A percentile compares a stretch with the other conserved stretches of the same genome.
Conservation (phyloP, 2,113 vertebrate species). For the Tangachromis dhanisi region DNA sequence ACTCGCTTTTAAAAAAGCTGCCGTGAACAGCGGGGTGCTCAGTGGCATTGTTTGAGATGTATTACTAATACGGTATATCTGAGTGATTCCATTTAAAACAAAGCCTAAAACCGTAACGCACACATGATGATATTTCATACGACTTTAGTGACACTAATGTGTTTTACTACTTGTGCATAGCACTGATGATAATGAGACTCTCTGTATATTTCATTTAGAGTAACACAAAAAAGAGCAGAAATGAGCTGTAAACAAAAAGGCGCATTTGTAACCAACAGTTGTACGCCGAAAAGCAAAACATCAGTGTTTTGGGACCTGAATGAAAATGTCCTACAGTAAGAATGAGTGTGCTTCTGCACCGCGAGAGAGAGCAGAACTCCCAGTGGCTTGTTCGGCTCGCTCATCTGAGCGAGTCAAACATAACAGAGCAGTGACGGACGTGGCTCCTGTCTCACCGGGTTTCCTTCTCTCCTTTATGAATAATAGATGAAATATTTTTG, state of each 20-base stretch:
- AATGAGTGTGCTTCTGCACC: background rate
- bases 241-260: background rate
- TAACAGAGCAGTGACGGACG: slow-evolving; percentile 21
- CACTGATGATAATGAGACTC: background rate
- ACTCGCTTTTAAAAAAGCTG: background rate
- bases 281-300: background rate
- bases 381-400: slow-evolving; percentile 9
- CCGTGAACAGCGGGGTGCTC: background rate
- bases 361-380: background rate
- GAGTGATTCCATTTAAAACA: background rate
- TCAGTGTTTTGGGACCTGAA: background rate
- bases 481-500: slow-evolving; percentile 26
- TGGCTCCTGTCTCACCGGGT: slow-evolving; percentile 4
- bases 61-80: background rate
- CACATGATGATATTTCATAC: background rate
- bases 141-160: background rate
- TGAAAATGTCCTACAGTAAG: slow-evolving; percentile 8
- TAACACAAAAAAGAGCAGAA: background rate
- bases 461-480: slow-evolving; percentile 21
- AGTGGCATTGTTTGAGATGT: background rate
- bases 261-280: background rate
- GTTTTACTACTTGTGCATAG: background rate
- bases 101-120: background rate
- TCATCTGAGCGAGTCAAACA: slow-evolving; percentile 7
- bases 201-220: background rate